A percentile compares a stretch with the other conserved stretches of the same genome.
Evolutionary conservation across 2,113 vertebrate genomes (phyloP).

Genomic region (Jacana jacana): DNA sequence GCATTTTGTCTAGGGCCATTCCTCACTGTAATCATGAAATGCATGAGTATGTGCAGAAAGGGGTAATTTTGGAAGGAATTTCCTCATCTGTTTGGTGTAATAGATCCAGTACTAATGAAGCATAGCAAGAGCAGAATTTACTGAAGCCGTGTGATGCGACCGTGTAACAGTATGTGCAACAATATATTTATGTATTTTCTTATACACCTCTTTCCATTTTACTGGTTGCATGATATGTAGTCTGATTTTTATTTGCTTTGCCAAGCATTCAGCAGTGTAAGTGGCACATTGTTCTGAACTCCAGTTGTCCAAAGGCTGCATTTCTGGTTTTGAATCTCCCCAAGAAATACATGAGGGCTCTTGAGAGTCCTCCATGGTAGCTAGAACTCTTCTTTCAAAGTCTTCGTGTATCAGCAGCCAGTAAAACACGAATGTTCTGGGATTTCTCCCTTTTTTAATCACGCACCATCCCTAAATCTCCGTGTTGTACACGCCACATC

Average conservation of each 20-base stretch:
- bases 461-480: background rate
- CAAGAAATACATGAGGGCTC: background rate
- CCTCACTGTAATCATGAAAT: background rate
- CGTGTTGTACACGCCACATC: background rate
- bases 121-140: background rate
- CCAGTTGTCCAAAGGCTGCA: background rate
- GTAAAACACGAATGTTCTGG: background rate
- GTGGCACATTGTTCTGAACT: background rate
- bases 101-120: background rate
- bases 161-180: background rate
- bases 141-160: background rate
- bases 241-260: background rate
- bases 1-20: background rate
- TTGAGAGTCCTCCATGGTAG: background rate
- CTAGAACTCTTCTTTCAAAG: background rate
- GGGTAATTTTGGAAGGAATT: background rate
- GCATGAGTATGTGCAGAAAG: background rate
- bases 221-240: background rate
- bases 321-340: background rate
- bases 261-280: background rate
- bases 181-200: background rate
- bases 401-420: background rate
- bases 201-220: background rate
- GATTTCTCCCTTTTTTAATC: background rate
- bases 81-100: background rate